Base-by-base conservation (phyloP, 2,888 invertebrate genomes). In the Molorchus minor region DNA sequence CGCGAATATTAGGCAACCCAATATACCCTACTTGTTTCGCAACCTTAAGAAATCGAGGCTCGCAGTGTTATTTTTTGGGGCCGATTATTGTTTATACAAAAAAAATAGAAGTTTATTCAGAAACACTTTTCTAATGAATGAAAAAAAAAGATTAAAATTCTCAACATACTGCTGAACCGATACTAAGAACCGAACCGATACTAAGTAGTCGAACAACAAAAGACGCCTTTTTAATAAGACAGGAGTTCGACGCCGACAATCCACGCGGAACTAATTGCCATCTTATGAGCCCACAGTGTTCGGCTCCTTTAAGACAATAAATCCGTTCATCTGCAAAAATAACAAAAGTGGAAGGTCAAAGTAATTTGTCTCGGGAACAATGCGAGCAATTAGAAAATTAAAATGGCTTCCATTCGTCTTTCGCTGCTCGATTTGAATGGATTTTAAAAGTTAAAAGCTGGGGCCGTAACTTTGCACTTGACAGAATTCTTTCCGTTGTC, bases 381-480 rank as follows among this genome's bases (percentile, higher is more conserved):
- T 68, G 13, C 38, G 64, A 45, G 45, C 68, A 64, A 68, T 68
- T 68, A 68, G 61, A 58, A 57, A 62, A 62, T 65, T 61, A 60
- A 62, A 67, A 67, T 62, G 60, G 63, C 65, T 63, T 54, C 55
- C 58, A 58, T 65, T 62, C 55, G 41, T 19, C 41, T 41, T 21
- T 56, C 15, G 38, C 49, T 49, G 17, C 49, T 38, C 17, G 38
- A 49, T 49, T 29, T 49, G 38, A 49, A 49, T 49, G 16, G 38
- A 38, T 38, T 49, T 49, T 49, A 49, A 49, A 49, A 49, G 49
- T 49, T 49, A 25, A 49, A 49, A 49, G 25, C n/a, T n/a, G 12
- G 36, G 20, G 10, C 36, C 38, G 21, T 20, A 38, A 38, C 16
- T 21, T 38, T 10, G 8, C 43, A 25, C 49, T 38, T 49, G 38